Percentiles rank a stretch among this genome's conserved stretches.
Evolutionary conservation across 2,797 vertebrate species (phyloP).

Genomic region (Cyprinella venusta): DNA sequence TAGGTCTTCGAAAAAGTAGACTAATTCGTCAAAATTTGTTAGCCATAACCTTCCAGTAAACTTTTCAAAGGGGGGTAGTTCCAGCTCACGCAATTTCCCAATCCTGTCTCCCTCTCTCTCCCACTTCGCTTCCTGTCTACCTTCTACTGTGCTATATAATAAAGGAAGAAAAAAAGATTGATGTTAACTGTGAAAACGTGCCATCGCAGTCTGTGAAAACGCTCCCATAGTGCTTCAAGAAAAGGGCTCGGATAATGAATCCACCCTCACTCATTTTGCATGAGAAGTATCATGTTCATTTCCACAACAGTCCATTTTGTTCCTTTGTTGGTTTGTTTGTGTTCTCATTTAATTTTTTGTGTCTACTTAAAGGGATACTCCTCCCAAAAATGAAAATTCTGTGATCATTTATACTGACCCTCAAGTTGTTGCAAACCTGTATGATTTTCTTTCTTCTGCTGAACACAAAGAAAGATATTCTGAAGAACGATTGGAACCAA

Average conservation of each 20-base stretch:
- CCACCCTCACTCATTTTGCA: background rate
- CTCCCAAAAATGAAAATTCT: too few species aligned
- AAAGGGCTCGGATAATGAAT: constrained; percentile 27
- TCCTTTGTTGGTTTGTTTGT: background rate
- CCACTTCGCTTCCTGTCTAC: background rate
- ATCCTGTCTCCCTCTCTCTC: background rate
- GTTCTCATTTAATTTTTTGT: background rate
- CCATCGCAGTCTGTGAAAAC: background rate
- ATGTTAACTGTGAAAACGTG: background rate
- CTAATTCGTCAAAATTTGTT: too few species aligned
- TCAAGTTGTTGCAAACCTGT: too few species aligned
- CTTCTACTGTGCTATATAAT: background rate
- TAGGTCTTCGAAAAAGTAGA: background rate
- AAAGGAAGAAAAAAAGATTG: background rate
- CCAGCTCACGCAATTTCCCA: background rate
- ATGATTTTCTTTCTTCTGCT: too few species aligned
- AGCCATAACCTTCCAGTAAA: too few species aligned
- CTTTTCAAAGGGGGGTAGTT: too few species aligned
- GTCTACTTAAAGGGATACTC: background rate
- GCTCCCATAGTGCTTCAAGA: background rate
- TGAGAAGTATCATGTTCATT: constrained; percentile 34
- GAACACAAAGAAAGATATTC: too few species aligned
- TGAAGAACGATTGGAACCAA: too few species aligned
- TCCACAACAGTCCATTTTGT: background rate
- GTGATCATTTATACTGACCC: too few species aligned